Evolutionary conservation across 2,113 vertebrate species (phyloP).

Genomic region (Myrmecophaga tridactyla): DNA sequence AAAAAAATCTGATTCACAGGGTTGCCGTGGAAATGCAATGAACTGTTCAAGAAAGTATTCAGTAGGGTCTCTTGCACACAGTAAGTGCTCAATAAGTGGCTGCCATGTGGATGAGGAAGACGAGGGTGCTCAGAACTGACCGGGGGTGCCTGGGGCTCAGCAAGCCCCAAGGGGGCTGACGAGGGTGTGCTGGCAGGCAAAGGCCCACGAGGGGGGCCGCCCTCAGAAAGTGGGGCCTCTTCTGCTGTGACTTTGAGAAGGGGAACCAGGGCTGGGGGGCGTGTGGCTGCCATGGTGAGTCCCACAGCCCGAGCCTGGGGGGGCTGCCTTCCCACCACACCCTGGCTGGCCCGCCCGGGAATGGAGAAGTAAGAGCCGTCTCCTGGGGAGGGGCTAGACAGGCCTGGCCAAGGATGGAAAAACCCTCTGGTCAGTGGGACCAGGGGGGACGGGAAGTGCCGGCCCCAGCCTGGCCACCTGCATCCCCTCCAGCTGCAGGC

Average conservation of each 20-base stretch:
- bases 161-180: rapidly evolving
- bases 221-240: background rate
- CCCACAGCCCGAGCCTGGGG: conserved; percentile 9
- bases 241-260: conserved; percentile 61
- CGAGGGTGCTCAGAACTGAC: background rate
- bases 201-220: background rate
- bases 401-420: conserved; percentile 36
- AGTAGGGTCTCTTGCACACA: background rate
- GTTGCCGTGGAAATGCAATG: background rate
- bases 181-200: rapidly evolving
- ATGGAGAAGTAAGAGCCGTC: conserved; percentile 60
- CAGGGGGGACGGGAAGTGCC: background rate
- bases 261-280: conserved; percentile 41
- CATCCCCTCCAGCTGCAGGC: rapidly evolving
- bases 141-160: rapidly evolving
- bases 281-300: background rate
- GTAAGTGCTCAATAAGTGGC: background rate
- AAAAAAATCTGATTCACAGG: background rate
- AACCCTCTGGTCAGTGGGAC: background rate
- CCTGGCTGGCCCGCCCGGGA: background rate
- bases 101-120: background rate
- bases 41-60: background rate
- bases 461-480: background rate
- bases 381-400: background rate
- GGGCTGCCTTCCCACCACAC: rapidly evolving